Conservation (phyloP, 1,140 invertebrate genomes). For the Battus philenor region DNA sequence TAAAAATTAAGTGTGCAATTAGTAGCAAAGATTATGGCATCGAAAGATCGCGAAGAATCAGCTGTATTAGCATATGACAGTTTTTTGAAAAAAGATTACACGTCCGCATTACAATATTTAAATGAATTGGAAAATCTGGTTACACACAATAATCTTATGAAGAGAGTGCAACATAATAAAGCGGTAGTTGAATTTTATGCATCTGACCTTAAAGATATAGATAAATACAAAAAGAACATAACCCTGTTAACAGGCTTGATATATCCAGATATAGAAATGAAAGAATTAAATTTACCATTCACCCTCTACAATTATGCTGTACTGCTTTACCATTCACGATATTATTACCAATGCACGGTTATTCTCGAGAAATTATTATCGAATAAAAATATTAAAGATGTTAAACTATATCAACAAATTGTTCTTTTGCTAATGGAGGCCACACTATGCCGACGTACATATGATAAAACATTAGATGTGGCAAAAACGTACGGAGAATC, state of each 20-base stretch:
- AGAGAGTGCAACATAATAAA: conserved; percentile 63
- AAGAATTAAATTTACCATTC: conserved; percentile 72
- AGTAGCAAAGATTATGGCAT: conserved; percentile 8
- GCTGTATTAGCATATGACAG: conserved; percentile 47
- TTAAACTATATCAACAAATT: conserved; percentile 58
- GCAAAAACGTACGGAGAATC: conserved; percentile 52
- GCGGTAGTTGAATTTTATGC: conserved; percentile 56
- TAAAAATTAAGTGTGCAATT: too few relatives aligned
- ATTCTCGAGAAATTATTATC: conserved; percentile 80
- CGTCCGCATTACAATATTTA: conserved; percentile 46
- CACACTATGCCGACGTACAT: conserved; percentile 57
- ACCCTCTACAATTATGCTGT: conserved; percentile 90
- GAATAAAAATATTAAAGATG: conserved; percentile 56
- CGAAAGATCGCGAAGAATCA: conserved; percentile 37
- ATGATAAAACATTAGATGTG: conserved; percentile 56
- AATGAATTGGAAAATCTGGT: conserved; percentile 54
- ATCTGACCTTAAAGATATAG: conserved; percentile 80
- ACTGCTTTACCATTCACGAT: conserved; percentile 85
- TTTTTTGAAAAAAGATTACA: conserved; percentile 54
- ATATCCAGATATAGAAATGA: conserved; percentile 61
- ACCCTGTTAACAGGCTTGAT: conserved; percentile 79
- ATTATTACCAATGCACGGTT: conserved; percentile 84
- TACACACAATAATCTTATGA: conserved; percentile 35
- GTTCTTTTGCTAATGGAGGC: conserved; percentile 72
- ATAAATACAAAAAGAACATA: conserved; percentile 82